Base-by-base conservation (phyloP, 1,140 invertebrate genomes). In the Caenorhabditis tropicalis region DNA sequence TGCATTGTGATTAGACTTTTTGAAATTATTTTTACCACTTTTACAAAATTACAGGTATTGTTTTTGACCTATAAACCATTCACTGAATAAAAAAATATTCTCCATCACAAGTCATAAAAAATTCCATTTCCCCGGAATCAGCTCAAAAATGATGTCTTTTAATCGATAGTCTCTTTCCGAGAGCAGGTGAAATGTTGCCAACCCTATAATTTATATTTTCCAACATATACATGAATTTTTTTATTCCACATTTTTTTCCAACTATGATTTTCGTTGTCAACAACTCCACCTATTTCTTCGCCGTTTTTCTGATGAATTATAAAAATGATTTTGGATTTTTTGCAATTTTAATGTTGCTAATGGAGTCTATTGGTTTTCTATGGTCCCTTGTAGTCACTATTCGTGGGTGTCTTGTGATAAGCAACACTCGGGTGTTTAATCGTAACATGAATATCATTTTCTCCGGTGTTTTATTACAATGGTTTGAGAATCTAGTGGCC, bases 261-360 rank as follows among this genome's bases (percentile, higher is more conserved):
- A 6, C 19, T 16, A 65, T 65, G 58, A 65, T 65, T 16, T 65
- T 65, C 31, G 29, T 65, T 16, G 58, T 36, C 10, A 65, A 65
- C 19, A 65, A 74, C 21, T 1, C 29, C 5, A 74, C 65, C n/a
- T 74, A 74, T 46, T 74, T 74, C 15, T 46, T 74, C n/a, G 12
- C 65, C 0, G 29, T 74, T 12, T 74, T 74, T 46, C 65, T 74
- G 12, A 74, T 74, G 36, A 74, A 74, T n/a, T 74, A 74, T 43
- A 74, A 43, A 46, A 43, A 9, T 1, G 33, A 74, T 4, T 24
- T 74, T 2, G 33, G 36, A 0, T 1, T 24, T 46, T 74, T 74
- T 19, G 7, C 36, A 4, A 43, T 39, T 43, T 74, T 43, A 9
- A 43, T 74, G 65, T 46, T 74, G 24, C 0, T 24, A 0, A 10